phyloP scores from a whole-genome alignment of 2,888 invertebrate species.

The Hypomecis punctinalis region DNA sequence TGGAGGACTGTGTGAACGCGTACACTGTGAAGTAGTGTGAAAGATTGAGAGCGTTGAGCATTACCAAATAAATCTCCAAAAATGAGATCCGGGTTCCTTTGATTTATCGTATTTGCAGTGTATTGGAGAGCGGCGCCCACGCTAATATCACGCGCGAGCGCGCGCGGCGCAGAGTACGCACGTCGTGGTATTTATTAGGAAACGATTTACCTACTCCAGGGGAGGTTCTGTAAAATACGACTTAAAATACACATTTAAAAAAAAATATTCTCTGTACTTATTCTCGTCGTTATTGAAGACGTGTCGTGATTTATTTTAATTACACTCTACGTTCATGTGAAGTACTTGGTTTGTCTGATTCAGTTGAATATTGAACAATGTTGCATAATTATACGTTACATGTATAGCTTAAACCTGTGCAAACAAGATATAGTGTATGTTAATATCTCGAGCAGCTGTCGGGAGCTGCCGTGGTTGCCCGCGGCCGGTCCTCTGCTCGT shows the following conservation, averaged over 20 bases:
- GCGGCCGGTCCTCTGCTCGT: too few species aligned
- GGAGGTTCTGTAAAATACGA: not conserved
- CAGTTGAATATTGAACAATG: too few species aligned
- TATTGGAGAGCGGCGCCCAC: not conserved
- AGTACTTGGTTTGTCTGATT: too few species aligned
- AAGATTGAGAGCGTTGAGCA: conserved; percentile 13
- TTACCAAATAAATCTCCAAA: conserved; percentile 14
- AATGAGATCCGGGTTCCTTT: conserved; percentile 13
- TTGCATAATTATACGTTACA: too few species aligned
- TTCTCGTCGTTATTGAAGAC: too few species aligned
- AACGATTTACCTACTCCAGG: not conserved
- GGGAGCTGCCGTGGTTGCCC: too few species aligned
- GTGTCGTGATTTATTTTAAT: too few species aligned
- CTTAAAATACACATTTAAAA: not conserved
- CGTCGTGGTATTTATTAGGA: not conserved
- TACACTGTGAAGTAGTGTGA: conserved; percentile 1
- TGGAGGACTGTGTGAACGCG: not conserved
- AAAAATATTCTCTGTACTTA: too few species aligned
- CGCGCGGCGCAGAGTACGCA: not conserved
- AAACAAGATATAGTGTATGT: too few species aligned
- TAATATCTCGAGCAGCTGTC: too few species aligned
- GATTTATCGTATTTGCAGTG: conserved; percentile 14
- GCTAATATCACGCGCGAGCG: not conserved
- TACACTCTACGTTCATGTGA: too few species aligned
- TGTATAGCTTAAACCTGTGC: too few species aligned